phyloP scores from a whole-genome alignment of 2,888 invertebrate genomes.

The Cryptops parisi region DNA sequence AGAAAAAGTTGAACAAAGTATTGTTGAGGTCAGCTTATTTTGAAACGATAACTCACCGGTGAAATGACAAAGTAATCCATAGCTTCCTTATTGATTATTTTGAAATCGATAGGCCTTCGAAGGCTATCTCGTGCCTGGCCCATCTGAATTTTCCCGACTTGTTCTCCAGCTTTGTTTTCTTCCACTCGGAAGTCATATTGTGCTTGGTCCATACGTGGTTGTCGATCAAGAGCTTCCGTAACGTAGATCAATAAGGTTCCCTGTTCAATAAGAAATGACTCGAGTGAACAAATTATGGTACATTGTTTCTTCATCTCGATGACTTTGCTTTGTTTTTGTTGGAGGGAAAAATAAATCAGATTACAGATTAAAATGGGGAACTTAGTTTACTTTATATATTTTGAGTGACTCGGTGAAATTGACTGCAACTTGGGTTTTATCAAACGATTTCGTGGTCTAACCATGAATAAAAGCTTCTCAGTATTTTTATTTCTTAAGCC shows the following conservation, averaged over 20 bases:
- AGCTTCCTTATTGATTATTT: conserved; percentile 16
- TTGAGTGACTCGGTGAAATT: too few species aligned
- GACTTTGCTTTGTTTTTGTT: too few species aligned
- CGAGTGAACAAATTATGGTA: too few species aligned
- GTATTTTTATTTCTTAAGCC: too few species aligned
- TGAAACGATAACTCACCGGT: conserved; percentile 1
- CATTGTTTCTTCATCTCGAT: too few species aligned
- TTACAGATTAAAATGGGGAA: too few species aligned
- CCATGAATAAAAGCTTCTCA: too few species aligned
- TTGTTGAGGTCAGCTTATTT: too few species aligned
- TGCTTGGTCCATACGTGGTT: conserved; percentile 23
- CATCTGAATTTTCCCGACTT: conserved; percentile 21
- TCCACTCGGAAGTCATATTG: conserved; percentile 23
- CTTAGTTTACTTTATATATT: too few species aligned
- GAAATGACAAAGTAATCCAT: conserved; percentile 11
- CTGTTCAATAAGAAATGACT: conserved; percentile 14
- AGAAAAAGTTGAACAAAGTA: background rate
- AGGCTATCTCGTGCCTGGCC: conserved; percentile 12
- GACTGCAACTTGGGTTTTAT: too few species aligned
- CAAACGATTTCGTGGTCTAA: too few species aligned
- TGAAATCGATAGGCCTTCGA: conserved; percentile 15
- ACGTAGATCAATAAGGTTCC: conserved; percentile 23
- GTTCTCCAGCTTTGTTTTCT: conserved; percentile 23
- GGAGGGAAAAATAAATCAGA: background rate
- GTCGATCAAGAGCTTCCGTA: conserved; percentile 24